These are phyloP conservation scores for Microplitis demolitor DNA, from an alignment of 1,140 invertebrate species.

Conservation along the genomic window DNA sequence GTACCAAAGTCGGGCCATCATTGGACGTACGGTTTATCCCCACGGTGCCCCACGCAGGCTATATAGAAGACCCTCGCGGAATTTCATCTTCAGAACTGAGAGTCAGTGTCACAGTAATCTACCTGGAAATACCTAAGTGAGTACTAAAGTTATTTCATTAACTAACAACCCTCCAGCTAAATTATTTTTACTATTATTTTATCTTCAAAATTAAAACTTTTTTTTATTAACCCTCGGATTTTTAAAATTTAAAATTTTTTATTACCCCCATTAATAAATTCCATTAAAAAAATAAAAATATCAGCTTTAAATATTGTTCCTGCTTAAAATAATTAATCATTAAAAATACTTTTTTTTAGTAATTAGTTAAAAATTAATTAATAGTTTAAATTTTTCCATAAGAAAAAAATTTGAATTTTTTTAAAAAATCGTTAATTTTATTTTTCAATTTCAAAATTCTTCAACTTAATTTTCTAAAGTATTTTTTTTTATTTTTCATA, in stretches of 20 bases:
- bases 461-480: no score
- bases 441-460: no score
- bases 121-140: slow-evolving; percentile 51
- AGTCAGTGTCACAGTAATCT: slow-evolving; percentile 58
- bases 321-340: no score
- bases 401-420: no score
- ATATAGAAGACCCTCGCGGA: slow-evolving; percentile 58
- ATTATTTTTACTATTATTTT: background rate
- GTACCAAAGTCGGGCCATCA: slow-evolving; percentile 45
- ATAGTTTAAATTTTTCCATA: no score
- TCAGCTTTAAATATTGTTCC: no score
- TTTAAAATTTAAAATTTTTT: no score
- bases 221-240: no score
- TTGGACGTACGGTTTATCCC: slow-evolving; percentile 53
- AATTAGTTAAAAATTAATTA: background rate
- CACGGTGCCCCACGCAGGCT: slow-evolving; percentile 47
- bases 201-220: background rate
- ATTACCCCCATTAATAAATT: background rate
- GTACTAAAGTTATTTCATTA: slow-evolving; percentile 38
- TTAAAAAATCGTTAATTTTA: no score
- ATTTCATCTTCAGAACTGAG: slow-evolving; percentile 60
- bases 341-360: background rate
- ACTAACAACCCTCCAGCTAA: background rate
- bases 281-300: background rate
- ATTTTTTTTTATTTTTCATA: no score